Evolutionary conservation across 2,888 invertebrate genomes (phyloP).

Genomic region (Phortica okadai): DNA sequence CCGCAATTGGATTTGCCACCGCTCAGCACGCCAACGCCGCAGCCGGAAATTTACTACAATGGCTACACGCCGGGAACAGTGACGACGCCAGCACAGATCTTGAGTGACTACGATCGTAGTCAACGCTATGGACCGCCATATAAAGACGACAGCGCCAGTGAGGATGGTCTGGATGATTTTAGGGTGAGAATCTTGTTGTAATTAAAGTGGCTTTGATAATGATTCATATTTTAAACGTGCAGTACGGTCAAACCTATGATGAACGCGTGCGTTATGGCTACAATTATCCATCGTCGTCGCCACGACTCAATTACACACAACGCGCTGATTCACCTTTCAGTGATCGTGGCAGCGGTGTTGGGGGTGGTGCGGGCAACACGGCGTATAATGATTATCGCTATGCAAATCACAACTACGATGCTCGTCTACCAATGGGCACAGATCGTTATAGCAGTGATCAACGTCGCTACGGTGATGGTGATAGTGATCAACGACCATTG

Average conservation of each 20-base stretch:
- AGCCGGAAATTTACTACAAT: conserved; percentile 71
- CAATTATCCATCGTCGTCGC: conserved; percentile 56
- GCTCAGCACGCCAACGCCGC: conserved; percentile 69
- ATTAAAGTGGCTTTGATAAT: background rate
- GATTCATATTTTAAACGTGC: conserved; percentile 33
- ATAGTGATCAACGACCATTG: conserved; percentile 7
- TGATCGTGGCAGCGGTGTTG: conserved; percentile 45
- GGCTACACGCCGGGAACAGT: conserved; percentile 68
- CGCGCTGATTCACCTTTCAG: conserved; percentile 70
- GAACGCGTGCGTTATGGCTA: conserved; percentile 72
- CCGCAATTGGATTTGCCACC: conserved; percentile 80
- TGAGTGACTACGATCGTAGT: conserved; percentile 71
- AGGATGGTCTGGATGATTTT: conserved; percentile 74
- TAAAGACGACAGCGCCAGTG: conserved; percentile 59
- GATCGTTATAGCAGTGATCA: conserved; percentile 49
- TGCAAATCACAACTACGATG: conserved; percentile 67
- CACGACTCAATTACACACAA: conserved; percentile 60
- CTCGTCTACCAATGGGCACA: conserved; percentile 38
- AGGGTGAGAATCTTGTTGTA: conserved; percentile 59
- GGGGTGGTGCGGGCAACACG: conserved; percentile 14
- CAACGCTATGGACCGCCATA: conserved; percentile 75
- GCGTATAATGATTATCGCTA: conserved; percentile 48
- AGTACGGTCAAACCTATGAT: conserved; percentile 74
- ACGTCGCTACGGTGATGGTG: conserved; percentile 27
- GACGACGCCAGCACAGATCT: conserved; percentile 60